Evolutionary conservation across 2,113 vertebrate genomes (phyloP), one percentile per base, ranked within the genome.

Genomic region (Saccopteryx leptura): DNA sequence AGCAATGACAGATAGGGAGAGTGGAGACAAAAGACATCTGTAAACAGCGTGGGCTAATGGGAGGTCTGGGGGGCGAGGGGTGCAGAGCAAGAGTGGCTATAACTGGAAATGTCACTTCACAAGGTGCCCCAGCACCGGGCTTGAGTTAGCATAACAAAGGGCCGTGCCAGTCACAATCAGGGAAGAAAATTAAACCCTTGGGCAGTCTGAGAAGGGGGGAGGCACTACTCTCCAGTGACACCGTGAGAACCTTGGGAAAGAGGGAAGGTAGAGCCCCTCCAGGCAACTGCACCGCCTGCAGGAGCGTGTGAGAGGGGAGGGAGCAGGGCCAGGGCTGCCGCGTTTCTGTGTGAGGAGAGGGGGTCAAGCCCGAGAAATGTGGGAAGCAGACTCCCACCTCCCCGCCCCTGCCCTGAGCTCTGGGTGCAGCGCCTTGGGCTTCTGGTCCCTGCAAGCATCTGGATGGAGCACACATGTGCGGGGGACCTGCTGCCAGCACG

Each of bases 1-100:
- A 81, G 71, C 84, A 71, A 58, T 15, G 28, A 65, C 24, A 4
- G n/a, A 87, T 46, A 66, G 26, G 58, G 74, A 85, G 52, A 58
- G 17, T 0, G 54, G 39, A 96, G 85, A 96, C 13, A 71, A 83
- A 91, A 58, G 26, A 54, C 89, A 95, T 93, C 89, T 96, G 95
- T 33, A 23, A 50, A 69, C 17, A 94, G 58, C 52, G 54, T 11
- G 52, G 33, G 61, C 31, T 13, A 60, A 15, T 24, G 31, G 14
- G 18, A 9, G 74, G 21, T 14, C 24, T 31, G 24, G 54, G 48
- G 69, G 23, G 21, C 4, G 18, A 26, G 13, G 33, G 28, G 33
- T n/a, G 24, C 2, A 48, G 18, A 72, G 56, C 15, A 63, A 69
- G 18, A 46, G 18, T 7, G 15, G n/a, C 69, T 26, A 1, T 18